These are phyloP conservation scores for Clunio marinus DNA, from an alignment of 2,888 invertebrate genomes.

Conservation along the genomic window DNA sequence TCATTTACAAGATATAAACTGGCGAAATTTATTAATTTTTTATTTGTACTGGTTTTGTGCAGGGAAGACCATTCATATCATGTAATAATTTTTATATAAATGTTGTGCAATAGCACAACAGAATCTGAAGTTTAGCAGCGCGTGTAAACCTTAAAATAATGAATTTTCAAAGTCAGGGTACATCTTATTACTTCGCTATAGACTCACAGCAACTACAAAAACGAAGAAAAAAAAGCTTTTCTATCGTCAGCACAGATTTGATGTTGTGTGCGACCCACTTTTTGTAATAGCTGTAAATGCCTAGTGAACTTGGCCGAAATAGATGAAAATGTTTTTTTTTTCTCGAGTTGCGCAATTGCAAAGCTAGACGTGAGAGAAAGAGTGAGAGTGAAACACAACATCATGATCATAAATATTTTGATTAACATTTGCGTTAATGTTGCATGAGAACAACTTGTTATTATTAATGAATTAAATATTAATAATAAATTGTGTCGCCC, in stretches of 20 bases:
- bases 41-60: no score
- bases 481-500: neutral
- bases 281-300: constrained; percentile 46
- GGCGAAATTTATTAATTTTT: no score
- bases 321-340: constrained; percentile 35
- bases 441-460: no score
- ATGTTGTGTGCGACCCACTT: constrained; percentile 41
- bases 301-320: constrained; percentile 53
- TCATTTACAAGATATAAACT: no score
- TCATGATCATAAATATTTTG: no score
- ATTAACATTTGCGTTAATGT: neutral
- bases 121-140: no score
- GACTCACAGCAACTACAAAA: neutral
- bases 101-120: neutral
- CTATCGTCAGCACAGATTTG: neutral
- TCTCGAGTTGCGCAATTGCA: constrained; percentile 37
- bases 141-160: no score
- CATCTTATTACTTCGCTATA: neutral
- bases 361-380: constrained; percentile 28
- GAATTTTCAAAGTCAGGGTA: no score
- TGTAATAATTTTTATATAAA: constrained; percentile 4
- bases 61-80: no score
- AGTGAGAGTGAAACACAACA: constrained; percentile 30
- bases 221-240: neutral
- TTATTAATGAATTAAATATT: no score